Evolutionary conservation across 2,797 vertebrate species (phyloP).

Genomic region (Triplophysa bombifrons): DNA sequence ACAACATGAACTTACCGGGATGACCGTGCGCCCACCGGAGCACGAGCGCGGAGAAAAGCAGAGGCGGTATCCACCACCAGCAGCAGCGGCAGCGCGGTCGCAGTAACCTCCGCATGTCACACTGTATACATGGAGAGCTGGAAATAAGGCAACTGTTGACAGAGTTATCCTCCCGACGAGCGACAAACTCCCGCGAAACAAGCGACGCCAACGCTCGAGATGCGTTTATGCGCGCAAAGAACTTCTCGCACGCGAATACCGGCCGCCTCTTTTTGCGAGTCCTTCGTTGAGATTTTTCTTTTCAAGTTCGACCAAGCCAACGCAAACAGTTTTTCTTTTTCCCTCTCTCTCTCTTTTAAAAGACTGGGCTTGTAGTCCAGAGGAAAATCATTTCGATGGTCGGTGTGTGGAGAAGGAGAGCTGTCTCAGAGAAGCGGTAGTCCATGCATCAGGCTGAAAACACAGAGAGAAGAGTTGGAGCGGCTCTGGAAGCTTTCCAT

Average conservation of each 20-base stretch:
- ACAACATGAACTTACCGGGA: slow-evolving; percentile 86
- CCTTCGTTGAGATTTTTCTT: slow-evolving; percentile 46
- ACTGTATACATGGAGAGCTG: slow-evolving; percentile 81
- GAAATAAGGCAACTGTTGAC: slow-evolving; percentile 80
- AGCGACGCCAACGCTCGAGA: slow-evolving; percentile 4
- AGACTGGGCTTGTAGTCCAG: slow-evolving; percentile 60
- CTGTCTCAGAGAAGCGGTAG: slow-evolving; percentile 43
- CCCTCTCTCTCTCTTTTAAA: slow-evolving; percentile 26
- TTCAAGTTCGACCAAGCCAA: slow-evolving; percentile 59
- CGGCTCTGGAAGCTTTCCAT: slow-evolving; percentile 82
- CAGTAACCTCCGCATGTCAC: slow-evolving; percentile 94
- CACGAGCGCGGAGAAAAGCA: slow-evolving; percentile 81
- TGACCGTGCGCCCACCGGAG: slow-evolving; percentile 87
- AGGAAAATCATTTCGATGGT: slow-evolving; percentile 60
- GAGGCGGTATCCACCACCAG: slow-evolving; percentile 87
- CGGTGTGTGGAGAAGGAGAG: slow-evolving; percentile 40
- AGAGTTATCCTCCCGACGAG: slow-evolving; percentile 70
- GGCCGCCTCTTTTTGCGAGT: slow-evolving; percentile 21
- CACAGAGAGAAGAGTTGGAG: slow-evolving; percentile 70
- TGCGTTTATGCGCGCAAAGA: slow-evolving; percentile 56
- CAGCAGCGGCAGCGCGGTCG: slow-evolving; percentile 83
- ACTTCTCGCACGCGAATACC: slow-evolving; percentile 48
- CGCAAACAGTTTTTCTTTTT: slow-evolving; percentile 57
- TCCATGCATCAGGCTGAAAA: slow-evolving; percentile 64
- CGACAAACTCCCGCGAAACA: slow-evolving; percentile 46